Evolutionary conservation across 1,140 invertebrate genomes (phyloP).

Genomic region (Panagrolaimus sp.): DNA sequence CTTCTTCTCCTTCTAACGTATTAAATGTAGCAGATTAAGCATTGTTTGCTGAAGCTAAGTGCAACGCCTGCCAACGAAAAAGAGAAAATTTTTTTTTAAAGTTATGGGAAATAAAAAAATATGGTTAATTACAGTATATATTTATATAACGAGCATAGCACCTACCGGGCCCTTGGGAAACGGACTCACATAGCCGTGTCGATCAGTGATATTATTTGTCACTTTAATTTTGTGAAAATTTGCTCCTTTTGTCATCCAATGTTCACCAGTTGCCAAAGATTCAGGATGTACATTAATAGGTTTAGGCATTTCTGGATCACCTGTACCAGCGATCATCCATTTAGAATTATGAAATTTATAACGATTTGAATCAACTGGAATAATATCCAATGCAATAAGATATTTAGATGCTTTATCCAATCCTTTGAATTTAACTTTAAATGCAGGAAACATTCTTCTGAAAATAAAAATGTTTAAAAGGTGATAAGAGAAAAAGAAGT

Average conservation of each 20-base stretch:
- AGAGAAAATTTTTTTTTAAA: no score
- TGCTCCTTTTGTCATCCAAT: conserved; percentile 97
- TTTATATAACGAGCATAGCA: conserved; percentile 13
- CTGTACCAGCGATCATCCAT: conserved; percentile 64
- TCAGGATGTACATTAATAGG: conserved; percentile 96
- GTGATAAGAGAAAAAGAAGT: neutral
- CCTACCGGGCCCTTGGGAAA: conserved; percentile 20
- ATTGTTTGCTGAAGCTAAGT: conserved; percentile 13
- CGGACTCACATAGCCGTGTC: conserved; percentile 90
- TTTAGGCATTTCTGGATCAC: conserved; percentile 70
- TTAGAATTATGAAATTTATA: conserved; percentile 89
- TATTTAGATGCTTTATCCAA: conserved; percentile 84
- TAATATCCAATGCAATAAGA: conserved; percentile 25
- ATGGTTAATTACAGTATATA: conserved; percentile 10
- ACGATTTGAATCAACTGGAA: conserved; percentile 88
- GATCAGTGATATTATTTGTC: conserved; percentile 95
- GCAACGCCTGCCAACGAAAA: conserved; percentile 5
- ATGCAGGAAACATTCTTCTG: conserved; percentile 93
- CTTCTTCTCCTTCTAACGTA: neutral
- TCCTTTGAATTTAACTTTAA: conserved; percentile 78
- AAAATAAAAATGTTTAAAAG: conserved; percentile 19
- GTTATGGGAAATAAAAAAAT: neutral
- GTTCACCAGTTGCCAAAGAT: conserved; percentile 84
- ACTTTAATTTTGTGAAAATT: conserved; percentile 96
- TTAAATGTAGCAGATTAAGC: conserved; percentile 14